Base-by-base conservation (phyloP, 2,113 vertebrate genomes). In the Trinectes maculatus region DNA sequence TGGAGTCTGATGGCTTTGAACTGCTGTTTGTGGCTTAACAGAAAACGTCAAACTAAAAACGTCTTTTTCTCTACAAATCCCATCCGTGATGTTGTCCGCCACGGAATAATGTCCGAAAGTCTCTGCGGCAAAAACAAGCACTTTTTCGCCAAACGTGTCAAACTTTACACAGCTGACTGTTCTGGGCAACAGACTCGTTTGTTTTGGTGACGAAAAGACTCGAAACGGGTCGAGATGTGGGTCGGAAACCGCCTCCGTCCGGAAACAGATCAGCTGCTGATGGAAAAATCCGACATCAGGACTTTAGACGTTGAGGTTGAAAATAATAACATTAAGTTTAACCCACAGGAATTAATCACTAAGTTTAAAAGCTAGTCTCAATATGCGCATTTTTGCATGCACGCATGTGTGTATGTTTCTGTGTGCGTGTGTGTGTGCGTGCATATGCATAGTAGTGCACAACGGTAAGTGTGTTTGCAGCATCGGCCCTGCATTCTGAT, bases 321-420 rank as follows among this genome's bases (percentile, higher is more conserved):
- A 33, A 33, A 34, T 53, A 21, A 34, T 34, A 53, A 34, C 13
- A 53, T 15, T 28, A 51, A 29, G 13, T 39, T 36, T 24, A 71
- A 78, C 57, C 75, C 71, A 67, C 65, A 70, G 40, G 49, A 73
- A 60, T 76, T 56, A 66, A 19, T 47, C 34, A n/a, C 11, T 52
- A 68, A 48, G 53, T 53, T 57, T 55, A 22, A 22, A 37, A 37
- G 28, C 46, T 29, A 74, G 58, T 16, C 25, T 46, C n/a, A n/a
- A n/a, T n/a, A n/a, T n/a, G n/a, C n/a, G n/a, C n/a, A n/a, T n/a
- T n/a, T n/a, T n/a, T n/a, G n/a, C n/a, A n/a, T n/a, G n/a, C n/a
- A n/a, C n/a, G n/a, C n/a, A n/a, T n/a, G n/a, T n/a, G n/a, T n/a
- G n/a, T n/a, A n/a, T n/a, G 46, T 11, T 26, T 31, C 12, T 44